Percentiles rank a stretch among this genome's conserved stretches.
These are phyloP conservation scores for Malurus alboscapulatus DNA, from an alignment of 2,113 vertebrate species.

Conservation along the genomic window DNA sequence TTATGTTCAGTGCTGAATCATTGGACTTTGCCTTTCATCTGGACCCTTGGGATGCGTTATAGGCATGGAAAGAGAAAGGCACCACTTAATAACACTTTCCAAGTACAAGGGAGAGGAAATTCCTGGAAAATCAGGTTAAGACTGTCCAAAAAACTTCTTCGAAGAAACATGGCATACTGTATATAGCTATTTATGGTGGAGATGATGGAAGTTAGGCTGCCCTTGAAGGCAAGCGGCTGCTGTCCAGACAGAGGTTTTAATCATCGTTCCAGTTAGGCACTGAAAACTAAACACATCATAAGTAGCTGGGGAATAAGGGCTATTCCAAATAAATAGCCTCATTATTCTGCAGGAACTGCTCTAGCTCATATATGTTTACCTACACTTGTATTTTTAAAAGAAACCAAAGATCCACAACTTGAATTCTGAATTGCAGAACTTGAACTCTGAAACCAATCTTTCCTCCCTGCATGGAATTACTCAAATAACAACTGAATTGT, in stretches of 20 bases:
- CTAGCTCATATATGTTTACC: not conserved
- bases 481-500: not conserved
- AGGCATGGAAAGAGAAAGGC: constrained; percentile 54
- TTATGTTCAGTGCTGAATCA: not conserved
- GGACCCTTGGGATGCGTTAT: not conserved
- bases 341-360: not conserved
- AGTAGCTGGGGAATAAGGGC: not conserved
- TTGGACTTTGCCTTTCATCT: not conserved
- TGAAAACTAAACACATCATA: constrained; percentile 30
- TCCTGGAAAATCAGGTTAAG: constrained; percentile 64
- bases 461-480: not conserved
- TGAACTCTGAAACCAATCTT: constrained; percentile 8
- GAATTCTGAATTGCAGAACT: not conserved
- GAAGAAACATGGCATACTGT: constrained; percentile 38
- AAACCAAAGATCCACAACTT: not conserved
- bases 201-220: constrained; percentile 10
- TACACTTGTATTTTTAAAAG: not conserved
- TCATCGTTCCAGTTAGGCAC: constrained; percentile 40
- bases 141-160: constrained; percentile 38
- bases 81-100: constrained; percentile 43
- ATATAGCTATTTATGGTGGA: constrained; percentile 37
- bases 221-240: constrained; percentile 15
- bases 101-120: constrained; percentile 52
- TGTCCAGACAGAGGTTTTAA: constrained; percentile 48
- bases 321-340: constrained; percentile 29